phyloP scores from a whole-genome alignment of 1,140 invertebrate species.

The Armadillidium nasatum region DNA sequence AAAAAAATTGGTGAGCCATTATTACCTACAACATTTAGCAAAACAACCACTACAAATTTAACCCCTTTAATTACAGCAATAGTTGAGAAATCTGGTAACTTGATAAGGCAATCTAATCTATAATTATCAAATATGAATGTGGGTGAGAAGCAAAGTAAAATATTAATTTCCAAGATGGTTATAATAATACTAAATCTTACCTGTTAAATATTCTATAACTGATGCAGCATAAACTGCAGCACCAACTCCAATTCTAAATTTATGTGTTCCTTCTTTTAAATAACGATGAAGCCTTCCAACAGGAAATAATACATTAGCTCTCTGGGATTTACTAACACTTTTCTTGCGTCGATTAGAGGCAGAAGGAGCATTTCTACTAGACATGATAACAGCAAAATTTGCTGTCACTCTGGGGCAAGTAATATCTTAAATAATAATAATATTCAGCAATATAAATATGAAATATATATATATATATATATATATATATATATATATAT shows the following conservation, averaged over 20 bases:
- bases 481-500: constrained; percentile 15
- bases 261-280: background rate
- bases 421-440: background rate
- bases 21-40: too few species aligned
- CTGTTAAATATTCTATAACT: constrained; percentile 3
- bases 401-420: background rate
- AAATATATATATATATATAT: background rate
- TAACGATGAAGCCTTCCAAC: background rate
- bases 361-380: background rate
- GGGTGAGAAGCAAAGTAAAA: too few species aligned
- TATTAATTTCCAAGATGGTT: too few species aligned
- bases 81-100: too few species aligned
- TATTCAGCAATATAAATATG: background rate
- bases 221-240: background rate
- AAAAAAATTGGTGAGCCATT: too few species aligned
- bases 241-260: background rate
- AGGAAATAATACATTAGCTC: background rate
- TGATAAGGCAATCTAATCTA: too few species aligned
- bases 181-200: background rate
- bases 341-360: background rate
- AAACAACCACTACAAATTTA: too few species aligned
- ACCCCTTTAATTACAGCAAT: too few species aligned
- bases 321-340: background rate
- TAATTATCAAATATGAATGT: too few species aligned
- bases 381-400: background rate